phyloP scores from a whole-genome alignment of 1,140 invertebrate genomes.

The Sycophaga agraensis region DNA sequence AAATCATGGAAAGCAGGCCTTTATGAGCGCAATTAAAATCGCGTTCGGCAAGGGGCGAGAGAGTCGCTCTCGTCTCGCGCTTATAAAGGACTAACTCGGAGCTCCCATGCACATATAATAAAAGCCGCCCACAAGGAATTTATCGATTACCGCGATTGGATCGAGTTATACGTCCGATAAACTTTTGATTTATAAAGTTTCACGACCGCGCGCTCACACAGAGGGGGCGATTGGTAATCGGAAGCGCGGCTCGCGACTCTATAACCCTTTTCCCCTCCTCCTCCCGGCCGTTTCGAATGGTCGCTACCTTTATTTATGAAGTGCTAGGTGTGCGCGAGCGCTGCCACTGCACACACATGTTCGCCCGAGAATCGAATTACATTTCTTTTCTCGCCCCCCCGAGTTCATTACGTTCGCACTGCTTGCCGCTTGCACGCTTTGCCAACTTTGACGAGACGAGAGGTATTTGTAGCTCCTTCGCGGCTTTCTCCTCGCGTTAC shows the following conservation, averaged over 20 bases:
- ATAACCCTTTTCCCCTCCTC: background rate
- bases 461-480: too few species aligned
- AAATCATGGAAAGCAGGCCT: conserved; percentile 10
- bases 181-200: conserved; percentile 17
- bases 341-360: too few species aligned
- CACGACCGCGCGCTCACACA: too few species aligned
- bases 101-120: background rate
- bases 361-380: too few species aligned
- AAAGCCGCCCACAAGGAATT: conserved; percentile 10
- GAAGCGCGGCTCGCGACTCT: background rate
- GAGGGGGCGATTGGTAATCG: conserved; percentile 7
- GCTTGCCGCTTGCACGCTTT: too few species aligned
- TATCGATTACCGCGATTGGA: conserved; percentile 15
- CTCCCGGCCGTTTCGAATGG: background rate
- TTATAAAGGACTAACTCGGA: conserved; percentile 4
- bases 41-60: too few species aligned
- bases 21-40: conserved; percentile 18
- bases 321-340: background rate
- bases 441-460: too few species aligned
- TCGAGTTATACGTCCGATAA: conserved; percentile 9
- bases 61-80: conserved; percentile 1
- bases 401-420: background rate
- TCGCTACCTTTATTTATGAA: conserved; percentile 22
- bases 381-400: background rate
- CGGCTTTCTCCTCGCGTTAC: too few species aligned